Base-by-base conservation (phyloP, 2,888 invertebrate species). In the Apoda limacodes region DNA sequence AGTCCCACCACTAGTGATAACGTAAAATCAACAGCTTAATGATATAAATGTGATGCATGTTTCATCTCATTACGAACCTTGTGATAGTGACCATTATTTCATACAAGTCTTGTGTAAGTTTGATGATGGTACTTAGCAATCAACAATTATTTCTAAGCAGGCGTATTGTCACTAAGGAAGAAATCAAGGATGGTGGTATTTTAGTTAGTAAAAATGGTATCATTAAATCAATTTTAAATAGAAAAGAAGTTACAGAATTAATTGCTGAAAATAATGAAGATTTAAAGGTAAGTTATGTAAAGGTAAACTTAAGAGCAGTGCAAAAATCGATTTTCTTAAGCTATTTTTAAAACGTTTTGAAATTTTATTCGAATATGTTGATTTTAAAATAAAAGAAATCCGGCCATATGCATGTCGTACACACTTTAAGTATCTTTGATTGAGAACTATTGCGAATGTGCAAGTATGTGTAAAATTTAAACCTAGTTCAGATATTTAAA, bases 271-370 rank as follows among this genome's bases (percentile, higher is more conserved):
- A 53, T 42, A 66, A 64, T 34, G 76, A 72, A 44, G 72, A 82
- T 32, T 72, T 85, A 47, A 74, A 84, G 59, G 86, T 84, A 63
- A n/a, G n/a, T n/a, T n/a, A n/a, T n/a, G n/a, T n/a, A n/a, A n/a
- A n/a, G n/a, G n/a, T n/a, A n/a, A n/a, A n/a, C n/a, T n/a, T n/a
- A n/a, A n/a, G n/a, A n/a, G n/a, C n/a, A n/a, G n/a, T n/a, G n/a
- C n/a, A n/a, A n/a, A n/a, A n/a, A n/a, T n/a, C n/a, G n/a, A n/a
- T n/a, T n/a, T n/a, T n/a, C n/a, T n/a, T n/a, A n/a, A n/a, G n/a
- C n/a, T n/a, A n/a, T n/a, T n/a, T n/a, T n/a, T n/a, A n/a, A n/a
- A n/a, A n/a, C n/a, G n/a, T n/a, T n/a, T n/a, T n/a, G n/a, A n/a
- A n/a, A n/a, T n/a, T n/a, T n/a, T n/a, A n/a, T n/a, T n/a, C n/a